phyloP scores from a whole-genome alignment of 2,113 vertebrate genomes.

The Oryzias javanicus region DNA sequence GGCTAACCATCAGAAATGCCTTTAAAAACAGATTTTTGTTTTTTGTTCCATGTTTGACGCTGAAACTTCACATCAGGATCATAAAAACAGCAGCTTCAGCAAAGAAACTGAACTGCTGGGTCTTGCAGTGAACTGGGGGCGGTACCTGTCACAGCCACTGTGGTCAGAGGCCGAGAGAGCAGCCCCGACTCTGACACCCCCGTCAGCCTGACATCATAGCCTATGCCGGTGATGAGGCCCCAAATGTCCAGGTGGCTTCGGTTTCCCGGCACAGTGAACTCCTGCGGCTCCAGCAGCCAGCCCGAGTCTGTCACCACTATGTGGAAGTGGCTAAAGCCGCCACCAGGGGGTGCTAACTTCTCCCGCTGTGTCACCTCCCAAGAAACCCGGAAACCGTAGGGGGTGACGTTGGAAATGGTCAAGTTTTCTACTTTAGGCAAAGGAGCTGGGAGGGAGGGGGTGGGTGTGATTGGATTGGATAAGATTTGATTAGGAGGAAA shows the following conservation, averaged over 20 bases:
- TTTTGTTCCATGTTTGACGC: constrained; percentile 33
- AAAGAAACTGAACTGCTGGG: constrained; percentile 9
- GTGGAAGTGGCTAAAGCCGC: constrained; percentile 86
- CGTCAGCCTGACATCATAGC: constrained; percentile 84
- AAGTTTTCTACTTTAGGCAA: constrained; percentile 95
- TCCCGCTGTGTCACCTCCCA: constrained; percentile 66
- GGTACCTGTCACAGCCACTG: constrained; percentile 94
- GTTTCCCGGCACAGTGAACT: constrained; percentile 74
- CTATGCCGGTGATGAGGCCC: constrained; percentile 82
- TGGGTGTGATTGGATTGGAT: constrained; percentile 44
- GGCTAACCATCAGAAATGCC: neutral
- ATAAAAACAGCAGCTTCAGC: constrained; percentile 13
- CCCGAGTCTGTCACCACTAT: constrained; percentile 93
- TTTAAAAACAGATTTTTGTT: neutral
- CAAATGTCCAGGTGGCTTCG: constrained; percentile 73
- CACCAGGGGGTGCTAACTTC: constrained; percentile 54
- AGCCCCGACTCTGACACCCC: constrained; percentile 86
- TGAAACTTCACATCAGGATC: constrained; percentile 38
- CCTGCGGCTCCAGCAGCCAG: constrained; percentile 92
- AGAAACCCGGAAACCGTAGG: constrained; percentile 79
- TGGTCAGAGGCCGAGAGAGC: constrained; percentile 86
- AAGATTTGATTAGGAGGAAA: constrained; percentile 57
- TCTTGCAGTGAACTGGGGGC: constrained; percentile 28
- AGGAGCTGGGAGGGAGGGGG: constrained; percentile 79
- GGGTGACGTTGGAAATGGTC: constrained; percentile 87